These are phyloP conservation scores for Strix uralensis DNA, from an alignment of 2,113 vertebrate species.

Conservation along the genomic window DNA sequence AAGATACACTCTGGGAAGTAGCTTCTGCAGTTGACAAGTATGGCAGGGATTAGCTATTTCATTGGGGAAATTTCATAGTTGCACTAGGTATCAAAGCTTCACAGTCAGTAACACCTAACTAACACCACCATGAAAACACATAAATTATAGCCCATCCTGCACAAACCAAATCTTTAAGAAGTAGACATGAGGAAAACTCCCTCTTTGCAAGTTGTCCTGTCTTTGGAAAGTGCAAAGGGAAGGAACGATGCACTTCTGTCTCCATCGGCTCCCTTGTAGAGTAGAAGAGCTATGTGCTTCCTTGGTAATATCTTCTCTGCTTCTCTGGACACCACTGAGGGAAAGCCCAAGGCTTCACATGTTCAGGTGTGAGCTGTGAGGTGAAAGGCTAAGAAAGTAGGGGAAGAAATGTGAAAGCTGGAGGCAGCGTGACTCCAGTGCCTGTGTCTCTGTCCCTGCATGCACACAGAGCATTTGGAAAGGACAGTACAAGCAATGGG, in stretches of 20 bases:
- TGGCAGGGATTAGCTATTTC: neutral
- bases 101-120: neutral
- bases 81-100: neutral
- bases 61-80: neutral
- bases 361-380: neutral
- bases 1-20: neutral
- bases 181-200: neutral
- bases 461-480: neutral
- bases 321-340: neutral
- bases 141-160: neutral
- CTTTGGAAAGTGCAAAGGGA: neutral
- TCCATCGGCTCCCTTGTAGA: neutral
- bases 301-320: neutral
- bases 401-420: neutral
- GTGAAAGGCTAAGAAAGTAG: neutral
- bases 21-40: fast-evolving
- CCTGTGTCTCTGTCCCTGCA: neutral
- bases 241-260: neutral
- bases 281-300: neutral
- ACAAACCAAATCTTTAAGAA: neutral
- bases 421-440: neutral
- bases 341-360: neutral
- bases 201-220: neutral
- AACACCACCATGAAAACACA: neutral
- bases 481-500: neutral